Conservation (phyloP, 2,888 invertebrate genomes). For the Tridacna crocea region DNA sequence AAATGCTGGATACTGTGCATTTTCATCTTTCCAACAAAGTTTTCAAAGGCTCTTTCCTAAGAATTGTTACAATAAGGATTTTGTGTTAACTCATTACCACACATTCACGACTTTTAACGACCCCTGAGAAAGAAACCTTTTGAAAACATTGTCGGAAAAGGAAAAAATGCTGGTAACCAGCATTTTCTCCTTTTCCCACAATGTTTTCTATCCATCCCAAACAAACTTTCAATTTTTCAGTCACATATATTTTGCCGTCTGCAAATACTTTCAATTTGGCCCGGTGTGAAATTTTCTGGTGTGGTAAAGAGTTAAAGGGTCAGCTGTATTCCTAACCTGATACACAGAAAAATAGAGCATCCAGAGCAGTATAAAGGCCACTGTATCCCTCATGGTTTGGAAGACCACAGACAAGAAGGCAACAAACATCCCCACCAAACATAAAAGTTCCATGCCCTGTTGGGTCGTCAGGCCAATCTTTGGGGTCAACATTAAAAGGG, state of each 20-base stretch:
- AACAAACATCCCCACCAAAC: conserved; percentile 88
- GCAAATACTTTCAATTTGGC: too few relatives aligned
- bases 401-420: conserved; percentile 87
- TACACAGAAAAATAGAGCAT: conserved; percentile 90
- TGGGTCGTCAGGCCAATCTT: conserved; percentile 88
- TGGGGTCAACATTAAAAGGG: conserved; percentile 88
- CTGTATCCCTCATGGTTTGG: conserved; percentile 84
- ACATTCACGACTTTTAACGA: too few relatives aligned
- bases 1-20: too few relatives aligned
- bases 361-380: conserved; percentile 89
- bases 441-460: conserved; percentile 89
- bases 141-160: too few relatives aligned
- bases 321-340: conserved; percentile 84
- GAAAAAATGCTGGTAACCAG: neutral
- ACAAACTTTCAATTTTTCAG: too few relatives aligned
- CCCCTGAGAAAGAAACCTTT: too few relatives aligned
- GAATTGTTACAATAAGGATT: too few relatives aligned
- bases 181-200: neutral
- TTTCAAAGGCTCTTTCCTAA: too few relatives aligned
- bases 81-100: too few relatives aligned
- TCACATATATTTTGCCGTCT: too few relatives aligned
- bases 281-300: too few relatives aligned
- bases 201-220: neutral
- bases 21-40: too few relatives aligned
- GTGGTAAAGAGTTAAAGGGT: neutral